phyloP scores from a whole-genome alignment of 92 coral and sea anemone species.

The Micromussa lordhowensis region DNA sequence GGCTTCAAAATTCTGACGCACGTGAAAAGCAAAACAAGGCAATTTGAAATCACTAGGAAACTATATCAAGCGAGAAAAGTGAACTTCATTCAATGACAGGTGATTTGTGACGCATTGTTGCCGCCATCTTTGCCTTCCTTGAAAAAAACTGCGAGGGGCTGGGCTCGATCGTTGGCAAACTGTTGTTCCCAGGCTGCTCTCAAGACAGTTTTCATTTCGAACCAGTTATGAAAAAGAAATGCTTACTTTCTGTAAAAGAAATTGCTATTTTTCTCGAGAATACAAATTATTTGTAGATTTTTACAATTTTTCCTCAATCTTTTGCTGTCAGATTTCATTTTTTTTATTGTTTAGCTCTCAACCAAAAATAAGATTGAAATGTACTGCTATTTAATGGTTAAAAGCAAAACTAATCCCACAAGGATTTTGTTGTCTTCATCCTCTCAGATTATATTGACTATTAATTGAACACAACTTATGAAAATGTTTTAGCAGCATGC shows the following conservation, averaged over 20 bases:
- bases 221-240: not conserved
- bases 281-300: not conserved
- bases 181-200: not conserved
- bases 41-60: too few species aligned
- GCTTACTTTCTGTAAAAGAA: not conserved
- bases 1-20: too few species aligned
- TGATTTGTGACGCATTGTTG: too few species aligned
- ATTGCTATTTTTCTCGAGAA: not conserved
- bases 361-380: not conserved
- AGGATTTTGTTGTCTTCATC: not conserved
- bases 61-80: too few species aligned
- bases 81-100: too few species aligned
- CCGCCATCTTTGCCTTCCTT: too few species aligned
- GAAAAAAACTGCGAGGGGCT: not conserved
- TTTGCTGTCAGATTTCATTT: not conserved
- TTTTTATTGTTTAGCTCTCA: not conserved
- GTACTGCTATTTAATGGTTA: not conserved
- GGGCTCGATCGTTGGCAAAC: not conserved
- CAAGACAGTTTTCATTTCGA: not conserved
- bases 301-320: too few species aligned
- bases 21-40: too few species aligned
- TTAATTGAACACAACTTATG: not conserved
- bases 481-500: not conserved
- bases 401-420: not conserved
- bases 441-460: not conserved